phyloP scores from a whole-genome alignment of 2,888 invertebrate genomes.

The Eueremaeus valkanovi region DNA sequence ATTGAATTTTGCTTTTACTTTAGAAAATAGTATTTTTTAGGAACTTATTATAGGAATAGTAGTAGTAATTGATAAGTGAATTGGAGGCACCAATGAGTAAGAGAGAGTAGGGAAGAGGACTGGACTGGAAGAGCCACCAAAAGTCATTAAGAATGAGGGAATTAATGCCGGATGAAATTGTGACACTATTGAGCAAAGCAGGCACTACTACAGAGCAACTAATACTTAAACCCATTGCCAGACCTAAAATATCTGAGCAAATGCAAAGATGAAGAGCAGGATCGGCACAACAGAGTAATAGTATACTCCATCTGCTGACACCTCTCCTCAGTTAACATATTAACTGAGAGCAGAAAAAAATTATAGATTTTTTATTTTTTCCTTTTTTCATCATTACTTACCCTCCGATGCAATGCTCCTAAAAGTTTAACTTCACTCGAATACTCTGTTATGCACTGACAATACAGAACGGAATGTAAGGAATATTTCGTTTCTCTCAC shows the following conservation, averaged over 20 bases:
- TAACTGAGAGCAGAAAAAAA: slow-evolving; percentile 29
- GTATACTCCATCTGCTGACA: slow-evolving; percentile 30
- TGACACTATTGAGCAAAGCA: slow-evolving; percentile 16
- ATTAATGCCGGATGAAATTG: slow-evolving; percentile 13
- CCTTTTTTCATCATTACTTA: slow-evolving; percentile 8
- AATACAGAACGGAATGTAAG: neutral
- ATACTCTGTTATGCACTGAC: neutral
- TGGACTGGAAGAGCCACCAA: neutral
- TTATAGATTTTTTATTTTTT: slow-evolving; percentile 9
- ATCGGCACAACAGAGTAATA: neutral
- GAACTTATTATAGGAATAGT: slow-evolving; percentile 20
- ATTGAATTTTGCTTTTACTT: neutral
- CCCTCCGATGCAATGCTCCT: neutral
- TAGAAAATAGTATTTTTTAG: slow-evolving; percentile 21
- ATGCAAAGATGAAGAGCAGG: neutral
- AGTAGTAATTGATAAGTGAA: neutral
- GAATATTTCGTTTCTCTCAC: slow-evolving; percentile 11
- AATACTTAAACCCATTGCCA: slow-evolving; percentile 13
- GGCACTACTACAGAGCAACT: neutral
- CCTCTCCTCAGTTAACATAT: slow-evolving; percentile 25
- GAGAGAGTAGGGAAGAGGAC: neutral
- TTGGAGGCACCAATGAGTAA: slow-evolving; percentile 19
- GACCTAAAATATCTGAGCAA: neutral
- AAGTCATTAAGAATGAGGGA: neutral
- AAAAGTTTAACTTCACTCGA: neutral